These are phyloP conservation scores for Lepidurus packardi DNA, from an alignment of 1,140 invertebrate genomes.

Conservation along the genomic window DNA sequence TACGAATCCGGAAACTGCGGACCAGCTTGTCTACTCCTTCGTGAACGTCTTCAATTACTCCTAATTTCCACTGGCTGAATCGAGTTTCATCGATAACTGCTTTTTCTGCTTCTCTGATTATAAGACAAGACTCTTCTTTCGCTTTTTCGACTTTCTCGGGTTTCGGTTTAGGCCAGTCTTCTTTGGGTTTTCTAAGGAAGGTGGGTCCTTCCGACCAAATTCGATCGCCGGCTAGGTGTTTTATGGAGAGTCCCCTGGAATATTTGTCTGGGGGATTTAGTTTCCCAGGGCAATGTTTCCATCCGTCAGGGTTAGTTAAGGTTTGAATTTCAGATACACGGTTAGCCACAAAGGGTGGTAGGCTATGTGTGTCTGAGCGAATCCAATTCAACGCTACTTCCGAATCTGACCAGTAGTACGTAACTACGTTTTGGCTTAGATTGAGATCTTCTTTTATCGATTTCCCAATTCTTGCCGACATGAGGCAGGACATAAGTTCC, in stretches of 20 bases:
- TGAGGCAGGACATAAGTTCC: slow-evolving; percentile 34
- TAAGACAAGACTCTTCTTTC: background rate
- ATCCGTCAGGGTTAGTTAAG: slow-evolving; percentile 28
- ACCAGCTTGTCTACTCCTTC: slow-evolving; percentile 33
- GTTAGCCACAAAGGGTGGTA: slow-evolving; percentile 46
- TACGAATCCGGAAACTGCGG: slow-evolving; percentile 29
- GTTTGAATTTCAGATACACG: slow-evolving; percentile 43
- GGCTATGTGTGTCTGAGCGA: slow-evolving; percentile 39
- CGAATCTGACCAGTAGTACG: slow-evolving; percentile 43
- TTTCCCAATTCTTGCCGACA: slow-evolving; percentile 26
- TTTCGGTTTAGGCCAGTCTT: background rate
- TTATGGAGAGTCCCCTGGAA: slow-evolving; percentile 35
- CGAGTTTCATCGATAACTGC: background rate
- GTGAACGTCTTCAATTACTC: slow-evolving; percentile 27
- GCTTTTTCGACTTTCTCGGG: background rate
- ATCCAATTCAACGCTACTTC: too few relatives aligned
- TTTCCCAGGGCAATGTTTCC: slow-evolving; percentile 38
- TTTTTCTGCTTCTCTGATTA: too few relatives aligned
- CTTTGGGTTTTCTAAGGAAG: background rate
- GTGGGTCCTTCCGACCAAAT: slow-evolving; percentile 30
- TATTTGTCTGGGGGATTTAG: slow-evolving; percentile 41
- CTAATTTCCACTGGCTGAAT: slow-evolving; percentile 33
- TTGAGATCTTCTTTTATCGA: background rate
- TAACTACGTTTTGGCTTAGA: slow-evolving; percentile 1
- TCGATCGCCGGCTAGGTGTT: background rate